phyloP scores from a whole-genome alignment of 1,140 invertebrate species.

The Diabrotica virgifera region DNA sequence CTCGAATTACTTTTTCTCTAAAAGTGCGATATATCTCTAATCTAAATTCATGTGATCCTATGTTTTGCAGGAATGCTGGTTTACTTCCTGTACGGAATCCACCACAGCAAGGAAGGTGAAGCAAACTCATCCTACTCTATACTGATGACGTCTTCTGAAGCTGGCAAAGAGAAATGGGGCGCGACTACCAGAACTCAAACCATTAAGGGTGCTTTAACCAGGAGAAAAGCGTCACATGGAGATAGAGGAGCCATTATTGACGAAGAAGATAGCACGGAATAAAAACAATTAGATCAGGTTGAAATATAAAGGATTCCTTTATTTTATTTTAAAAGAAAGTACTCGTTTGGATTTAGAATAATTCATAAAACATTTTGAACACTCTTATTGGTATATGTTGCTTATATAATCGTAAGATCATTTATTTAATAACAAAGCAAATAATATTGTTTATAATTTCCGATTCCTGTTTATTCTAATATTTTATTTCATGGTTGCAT shows the following conservation, averaged over 20 bases:
- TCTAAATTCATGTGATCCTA: no score
- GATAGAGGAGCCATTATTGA: conserved; percentile 45
- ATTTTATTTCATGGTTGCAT: no score
- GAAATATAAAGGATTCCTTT: background rate
- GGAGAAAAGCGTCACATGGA: conserved; percentile 40
- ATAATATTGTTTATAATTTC: no score
- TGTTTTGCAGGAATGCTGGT: conserved; percentile 69
- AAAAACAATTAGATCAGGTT: background rate
- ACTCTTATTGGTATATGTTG: background rate
- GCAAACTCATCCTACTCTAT: conserved; percentile 59
- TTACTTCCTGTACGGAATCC: conserved; percentile 87
- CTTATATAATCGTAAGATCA: no score
- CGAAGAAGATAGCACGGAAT: conserved; percentile 36
- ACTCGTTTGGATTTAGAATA: background rate
- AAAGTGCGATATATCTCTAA: no score
- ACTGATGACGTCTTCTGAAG: conserved; percentile 62
- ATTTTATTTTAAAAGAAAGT: background rate
- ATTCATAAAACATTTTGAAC: background rate
- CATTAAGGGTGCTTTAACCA: conserved; percentile 45
- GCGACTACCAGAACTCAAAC: conserved; percentile 50
- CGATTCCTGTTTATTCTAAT: no score
- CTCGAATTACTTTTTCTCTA: no score
- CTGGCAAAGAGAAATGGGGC: conserved; percentile 62
- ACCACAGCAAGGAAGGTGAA: conserved; percentile 80
- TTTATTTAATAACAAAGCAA: no score